phyloP scores from a whole-genome alignment of 2,888 invertebrate genomes.

The Peribatodes rhomboidaria region DNA sequence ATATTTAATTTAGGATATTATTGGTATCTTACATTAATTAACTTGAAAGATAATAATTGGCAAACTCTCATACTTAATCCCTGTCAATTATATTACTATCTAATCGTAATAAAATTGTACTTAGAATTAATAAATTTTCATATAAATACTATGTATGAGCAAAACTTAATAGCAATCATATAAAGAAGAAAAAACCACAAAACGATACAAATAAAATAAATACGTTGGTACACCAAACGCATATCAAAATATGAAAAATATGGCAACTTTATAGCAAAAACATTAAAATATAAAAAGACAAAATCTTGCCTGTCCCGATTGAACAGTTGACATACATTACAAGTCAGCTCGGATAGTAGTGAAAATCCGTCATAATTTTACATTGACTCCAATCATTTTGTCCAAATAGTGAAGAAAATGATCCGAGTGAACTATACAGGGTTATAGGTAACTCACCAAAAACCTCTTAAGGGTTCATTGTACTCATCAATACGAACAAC shows the following conservation, averaged over 20 bases:
- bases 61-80: constrained; percentile 48
- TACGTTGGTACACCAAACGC: neutral
- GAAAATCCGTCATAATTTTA: too few relatives aligned
- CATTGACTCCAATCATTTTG: too few relatives aligned
- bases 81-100: constrained; percentile 41
- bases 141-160: constrained; percentile 7
- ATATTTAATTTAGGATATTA: neutral
- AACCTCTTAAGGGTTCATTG: too few relatives aligned
- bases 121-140: constrained; percentile 19
- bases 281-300: constrained; percentile 1
- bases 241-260: neutral
- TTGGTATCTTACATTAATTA: neutral
- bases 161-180: neutral
- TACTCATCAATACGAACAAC: too few relatives aligned
- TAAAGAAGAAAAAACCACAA: neutral
- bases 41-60: constrained; percentile 42
- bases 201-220: neutral
- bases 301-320: too few relatives aligned
- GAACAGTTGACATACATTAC: too few relatives aligned
- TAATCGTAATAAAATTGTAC: constrained; percentile 20
- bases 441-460: too few relatives aligned
- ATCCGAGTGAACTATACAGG: too few relatives aligned
- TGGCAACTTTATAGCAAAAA: constrained; percentile 3
- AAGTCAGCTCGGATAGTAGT: too few relatives aligned
- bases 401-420: too few relatives aligned